phyloP scores from a whole-genome alignment of 2,797 vertebrate genomes.

The Danio choprae region DNA sequence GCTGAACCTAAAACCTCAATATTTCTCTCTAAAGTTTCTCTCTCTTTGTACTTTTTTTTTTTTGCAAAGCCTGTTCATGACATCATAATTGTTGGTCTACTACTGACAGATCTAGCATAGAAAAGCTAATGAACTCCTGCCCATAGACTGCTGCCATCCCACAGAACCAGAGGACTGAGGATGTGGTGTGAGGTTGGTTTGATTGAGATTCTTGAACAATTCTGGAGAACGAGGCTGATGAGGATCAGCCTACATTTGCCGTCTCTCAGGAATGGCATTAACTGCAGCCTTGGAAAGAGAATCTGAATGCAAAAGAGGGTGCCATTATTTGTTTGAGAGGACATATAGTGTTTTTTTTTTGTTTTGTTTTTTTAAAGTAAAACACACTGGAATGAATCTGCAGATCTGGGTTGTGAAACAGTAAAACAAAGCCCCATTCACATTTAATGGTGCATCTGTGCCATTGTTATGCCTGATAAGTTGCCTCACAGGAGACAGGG shows the following conservation, averaged over 20 bases:
- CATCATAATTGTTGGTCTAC: conserved; percentile 55
- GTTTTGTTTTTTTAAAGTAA: conserved; percentile 25
- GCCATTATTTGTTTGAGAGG: background rate
- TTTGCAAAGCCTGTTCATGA: conserved; percentile 44
- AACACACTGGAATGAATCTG: conserved; percentile 24
- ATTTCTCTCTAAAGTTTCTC: conserved; percentile 1
- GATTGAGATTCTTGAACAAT: conserved; percentile 32
- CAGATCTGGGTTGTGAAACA: conserved; percentile 33
- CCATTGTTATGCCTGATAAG: conserved; percentile 49
- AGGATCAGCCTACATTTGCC: conserved; percentile 16
- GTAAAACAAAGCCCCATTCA: conserved; percentile 40
- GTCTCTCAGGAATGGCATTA: conserved; percentile 22
- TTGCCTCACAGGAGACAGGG: conserved; percentile 33
- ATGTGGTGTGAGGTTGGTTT: conserved; percentile 43
- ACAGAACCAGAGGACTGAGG: conserved; percentile 8
- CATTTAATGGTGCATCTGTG: conserved; percentile 42
- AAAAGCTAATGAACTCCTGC: conserved; percentile 8
- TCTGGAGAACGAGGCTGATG: background rate
- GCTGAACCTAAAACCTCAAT: background rate
- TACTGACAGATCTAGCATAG: conserved; percentile 25
- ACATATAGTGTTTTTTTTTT: too few species aligned
- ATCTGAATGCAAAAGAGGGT: conserved; percentile 8
- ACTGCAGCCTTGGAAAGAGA: conserved; percentile 23
- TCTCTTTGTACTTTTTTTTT: background rate
- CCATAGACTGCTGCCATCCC: background rate